Base-by-base conservation (phyloP, 2,888 invertebrate species). In the Sturmia bella region DNA sequence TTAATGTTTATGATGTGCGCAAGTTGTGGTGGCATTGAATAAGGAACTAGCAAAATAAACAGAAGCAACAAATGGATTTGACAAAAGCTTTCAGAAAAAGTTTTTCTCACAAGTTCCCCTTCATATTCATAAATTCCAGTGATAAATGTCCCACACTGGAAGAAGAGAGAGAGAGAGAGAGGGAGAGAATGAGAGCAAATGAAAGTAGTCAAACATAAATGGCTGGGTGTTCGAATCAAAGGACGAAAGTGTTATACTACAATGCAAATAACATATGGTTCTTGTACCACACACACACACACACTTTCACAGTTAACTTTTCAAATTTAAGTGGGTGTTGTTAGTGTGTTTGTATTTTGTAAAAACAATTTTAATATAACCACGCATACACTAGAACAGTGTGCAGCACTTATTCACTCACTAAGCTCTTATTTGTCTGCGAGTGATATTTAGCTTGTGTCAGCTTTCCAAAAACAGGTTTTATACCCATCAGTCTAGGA, bases 401-500 rank as follows among this genome's bases (percentile, higher is more conserved):
- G 21, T 45, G 45, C 76, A 41, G 63, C 63, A 52, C 57, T 56
- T 50, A 52, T 37, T 69, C 59, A 59, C 61, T 73, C 15, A 48
- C 57, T 69, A 81, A 81, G 77, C 77, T 77, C 48, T 68, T 68
- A 11, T 63, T 59, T 66, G 64, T 24, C 48, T 41, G 48, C 66
- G 73, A 81, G 68, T 77, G 59, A 66, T 78, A 78, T 73, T 74
- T 75, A 79, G 75, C 77, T 69, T 77, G 73, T 84, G 85, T 84
- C 86, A 82, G 84, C 86, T 83, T 90, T 90, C 89, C 89, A 89
- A 87, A 86, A 87, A 85, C 86, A 85, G 87, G 85, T 85, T 83
- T 86, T 75, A 78, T 83, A 56, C 85, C 87, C 87, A 87, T 90
- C 90, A 91, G 90, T 91, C 90, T 89, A 90, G 90, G 90, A 89